Base-by-base conservation (phyloP, 2,113 vertebrate genomes). In the Probosciger aterrimus region DNA sequence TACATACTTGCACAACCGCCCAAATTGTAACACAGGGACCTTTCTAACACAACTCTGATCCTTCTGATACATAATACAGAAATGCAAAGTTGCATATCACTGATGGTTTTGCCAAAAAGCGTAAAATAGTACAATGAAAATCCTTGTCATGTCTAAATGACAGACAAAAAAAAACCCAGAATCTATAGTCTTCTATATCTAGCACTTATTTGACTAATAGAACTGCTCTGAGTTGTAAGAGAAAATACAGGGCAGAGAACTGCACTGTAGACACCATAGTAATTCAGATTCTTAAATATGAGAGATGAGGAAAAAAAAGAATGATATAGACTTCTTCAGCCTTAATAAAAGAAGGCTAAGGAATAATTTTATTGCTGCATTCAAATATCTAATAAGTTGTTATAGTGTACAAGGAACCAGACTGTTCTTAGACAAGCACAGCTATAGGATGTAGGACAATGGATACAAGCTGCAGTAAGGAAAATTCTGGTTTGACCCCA, bases 21-120 rank as follows among this genome's bases (percentile, higher is more conserved):
- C 9, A 35, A 18, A 1, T 8, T 25, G 4, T 4, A 16, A 4
- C 14, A 46, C 14, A 46, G 10, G 30, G 30, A 4, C 0, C 5
- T 11, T 35, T 52, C 50, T 27, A 24, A 31, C 11, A 19, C 14
- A 67, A 43, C 28, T 28, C 12, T 70, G 5, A 8, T 39, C 14
- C 5, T 82, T 64, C 31, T 35, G 9, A 19, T 33, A 14, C 5
- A 4, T 20, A 33, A 24, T 2, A 20, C 28, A 47, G 11, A 53
- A 81, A 12, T 47, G 16, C 24, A 69, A 41, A 39, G 11, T 20
- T 59, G 2, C 6, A 6, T 47, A 16, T 18, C 4, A 22, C 6
- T 41, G 25, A 49, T 30, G 4, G 7, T 65, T 18, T 5, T 86
- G 23, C 4, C 44, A 80, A 12, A 79, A 64, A 6, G 4, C 50